Percentiles rank a stretch among this genome's conserved stretches.
phyloP scores from a whole-genome alignment of 2,888 invertebrate genomes.

The Drosophila limbata region DNA sequence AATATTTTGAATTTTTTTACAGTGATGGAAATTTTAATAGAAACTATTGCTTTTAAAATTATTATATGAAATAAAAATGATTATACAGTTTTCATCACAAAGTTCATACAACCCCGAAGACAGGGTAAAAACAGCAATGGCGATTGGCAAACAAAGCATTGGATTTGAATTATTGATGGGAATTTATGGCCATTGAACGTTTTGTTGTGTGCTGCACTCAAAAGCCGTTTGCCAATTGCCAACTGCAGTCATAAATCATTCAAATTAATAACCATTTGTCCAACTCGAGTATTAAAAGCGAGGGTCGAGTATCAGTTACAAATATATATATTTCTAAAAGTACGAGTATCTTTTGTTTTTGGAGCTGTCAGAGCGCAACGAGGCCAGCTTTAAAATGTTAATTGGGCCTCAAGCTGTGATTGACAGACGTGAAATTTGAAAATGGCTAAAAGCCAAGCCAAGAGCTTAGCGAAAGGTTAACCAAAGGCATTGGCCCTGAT shows the following conservation, averaged over 20 bases:
- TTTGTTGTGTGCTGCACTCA: constrained; percentile 34
- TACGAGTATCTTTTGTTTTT: not conserved
- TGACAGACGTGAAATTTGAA: constrained; percentile 58
- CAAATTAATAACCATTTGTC: constrained; percentile 53
- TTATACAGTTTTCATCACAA: too few relatives aligned
- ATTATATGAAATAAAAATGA: too few relatives aligned
- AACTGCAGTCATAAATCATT: constrained; percentile 65
- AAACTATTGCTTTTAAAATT: too few relatives aligned
- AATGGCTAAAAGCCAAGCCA: constrained; percentile 29
- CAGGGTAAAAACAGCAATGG: not conserved
- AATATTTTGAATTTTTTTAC: too few relatives aligned
- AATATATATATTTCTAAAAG: not conserved
- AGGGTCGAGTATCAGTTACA: not conserved
- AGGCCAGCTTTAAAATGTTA: constrained; percentile 48
- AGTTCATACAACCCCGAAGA: not conserved
- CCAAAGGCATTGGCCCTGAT: constrained; percentile 27
- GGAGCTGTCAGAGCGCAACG: constrained; percentile 7
- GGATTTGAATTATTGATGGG: constrained; percentile 71
- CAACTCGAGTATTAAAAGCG: constrained; percentile 39
- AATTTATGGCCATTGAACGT: constrained; percentile 67
- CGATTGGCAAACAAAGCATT: constrained; percentile 40
- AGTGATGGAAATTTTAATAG: too few relatives aligned
- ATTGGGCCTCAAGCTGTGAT: constrained; percentile 63
- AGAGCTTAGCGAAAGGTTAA: constrained; percentile 37
- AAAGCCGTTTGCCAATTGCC: constrained; percentile 43